Percentiles rank a stretch among this genome's conserved stretches.
Evolutionary conservation across 2,888 invertebrate species (phyloP).

Genomic region (Amphipoea lucens): DNA sequence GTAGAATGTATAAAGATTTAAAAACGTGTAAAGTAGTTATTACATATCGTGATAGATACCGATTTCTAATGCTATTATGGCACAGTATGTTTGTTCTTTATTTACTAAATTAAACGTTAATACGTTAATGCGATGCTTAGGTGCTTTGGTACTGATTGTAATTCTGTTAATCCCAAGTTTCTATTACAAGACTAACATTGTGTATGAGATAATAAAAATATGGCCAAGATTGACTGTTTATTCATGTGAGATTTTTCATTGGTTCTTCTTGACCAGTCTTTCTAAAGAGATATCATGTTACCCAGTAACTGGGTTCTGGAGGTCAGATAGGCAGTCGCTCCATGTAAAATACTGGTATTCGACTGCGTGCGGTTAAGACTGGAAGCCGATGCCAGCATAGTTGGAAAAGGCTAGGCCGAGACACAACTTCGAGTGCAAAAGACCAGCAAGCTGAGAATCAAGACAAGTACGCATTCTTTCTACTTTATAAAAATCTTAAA

Average conservation of each 20-base stretch:
- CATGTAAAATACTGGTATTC: no score
- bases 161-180: conserved; percentile 17
- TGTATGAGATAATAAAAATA: neutral
- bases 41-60: conserved; percentile 53
- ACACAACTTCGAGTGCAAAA: neutral
- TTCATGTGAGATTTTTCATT: neutral
- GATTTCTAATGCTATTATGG: conserved; percentile 28
- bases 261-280: neutral
- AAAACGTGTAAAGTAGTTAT: conserved; percentile 65
- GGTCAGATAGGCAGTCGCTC: no score
- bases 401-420: neutral
- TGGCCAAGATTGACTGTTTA: neutral
- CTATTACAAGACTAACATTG: neutral
- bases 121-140: neutral
- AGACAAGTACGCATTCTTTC: neutral
- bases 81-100: neutral
- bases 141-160: conserved; percentile 19
- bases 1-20: conserved; percentile 67
- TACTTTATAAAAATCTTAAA: neutral
- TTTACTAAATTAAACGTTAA: neutral
- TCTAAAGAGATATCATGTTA: neutral
- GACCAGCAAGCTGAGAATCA: neutral
- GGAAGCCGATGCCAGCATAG: no score
- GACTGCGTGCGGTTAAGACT: no score
- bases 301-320: neutral